These are phyloP conservation scores for Charadrius vociferus DNA, from an alignment of 2,113 vertebrate species.

Conservation along the genomic window DNA sequence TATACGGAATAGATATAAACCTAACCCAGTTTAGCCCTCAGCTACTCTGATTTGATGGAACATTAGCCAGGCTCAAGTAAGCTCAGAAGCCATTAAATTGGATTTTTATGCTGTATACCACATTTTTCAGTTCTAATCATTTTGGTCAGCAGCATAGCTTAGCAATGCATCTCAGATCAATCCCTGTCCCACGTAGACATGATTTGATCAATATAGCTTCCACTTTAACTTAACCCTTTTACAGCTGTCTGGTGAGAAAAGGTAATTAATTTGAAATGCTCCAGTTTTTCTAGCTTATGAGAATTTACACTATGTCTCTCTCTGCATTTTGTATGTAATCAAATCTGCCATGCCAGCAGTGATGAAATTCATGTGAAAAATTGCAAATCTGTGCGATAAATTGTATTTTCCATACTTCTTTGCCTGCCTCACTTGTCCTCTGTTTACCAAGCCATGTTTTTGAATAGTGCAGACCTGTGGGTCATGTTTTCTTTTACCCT, in stretches of 20 bases:
- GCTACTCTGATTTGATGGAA: constrained; percentile 50
- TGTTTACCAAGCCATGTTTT: not conserved
- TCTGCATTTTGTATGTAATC: constrained; percentile 12
- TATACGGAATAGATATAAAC: not conserved
- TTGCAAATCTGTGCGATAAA: not conserved
- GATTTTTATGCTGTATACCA: constrained; percentile 40
- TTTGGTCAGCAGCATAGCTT: constrained; percentile 40
- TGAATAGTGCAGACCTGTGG: not conserved
- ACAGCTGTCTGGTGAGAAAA: constrained; percentile 21
- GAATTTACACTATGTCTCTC: not conserved
- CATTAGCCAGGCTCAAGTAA: constrained; percentile 32
- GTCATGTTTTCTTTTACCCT: not conserved
- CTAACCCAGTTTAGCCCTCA: constrained; percentile 23
- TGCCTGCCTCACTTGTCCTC: not conserved
- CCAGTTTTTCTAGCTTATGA: not conserved
- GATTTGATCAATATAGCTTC: constrained; percentile 54
- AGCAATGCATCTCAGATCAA: constrained; percentile 51
- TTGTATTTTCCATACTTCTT: constrained; percentile 4
- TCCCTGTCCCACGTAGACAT: constrained; percentile 22
- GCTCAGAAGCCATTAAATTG: constrained; percentile 52
- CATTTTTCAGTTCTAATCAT: constrained; percentile 20
- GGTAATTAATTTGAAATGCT: constrained; percentile 39
- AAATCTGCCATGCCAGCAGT: not conserved
- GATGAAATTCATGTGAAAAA: not conserved
- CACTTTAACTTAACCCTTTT: constrained; percentile 67